phyloP scores from a whole-genome alignment of 2,888 invertebrate genomes.

The Melanostoma mellinum region DNA sequence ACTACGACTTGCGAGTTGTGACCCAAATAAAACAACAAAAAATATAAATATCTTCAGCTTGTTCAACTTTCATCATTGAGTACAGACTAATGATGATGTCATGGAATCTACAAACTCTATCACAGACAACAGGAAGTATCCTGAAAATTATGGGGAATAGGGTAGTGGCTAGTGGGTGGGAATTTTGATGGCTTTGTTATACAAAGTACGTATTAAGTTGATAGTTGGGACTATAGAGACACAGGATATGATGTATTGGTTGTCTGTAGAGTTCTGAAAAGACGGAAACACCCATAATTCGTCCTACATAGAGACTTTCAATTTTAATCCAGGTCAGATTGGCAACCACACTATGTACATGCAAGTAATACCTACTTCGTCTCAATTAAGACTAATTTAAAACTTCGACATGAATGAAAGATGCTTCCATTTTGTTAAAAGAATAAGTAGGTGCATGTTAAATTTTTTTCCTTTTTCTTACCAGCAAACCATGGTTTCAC shows the following conservation, averaged over 20 bases:
- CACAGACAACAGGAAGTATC: constrained; percentile 62
- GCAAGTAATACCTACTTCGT: background rate
- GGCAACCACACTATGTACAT: background rate
- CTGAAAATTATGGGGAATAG: background rate
- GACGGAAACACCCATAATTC: constrained; percentile 6
- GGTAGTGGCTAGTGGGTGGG: constrained; percentile 32
- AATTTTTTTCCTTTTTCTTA: constrained; percentile 49
- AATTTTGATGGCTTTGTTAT: constrained; percentile 37
- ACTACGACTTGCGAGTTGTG: constrained; percentile 28
- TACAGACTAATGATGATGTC: constrained; percentile 60
- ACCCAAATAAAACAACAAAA: constrained; percentile 43
- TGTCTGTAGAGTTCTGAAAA: constrained; percentile 25
- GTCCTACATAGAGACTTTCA: too few species aligned
- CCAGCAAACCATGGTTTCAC: constrained; percentile 64
- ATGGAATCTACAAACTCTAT: constrained; percentile 59
- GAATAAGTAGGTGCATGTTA: constrained; percentile 3
- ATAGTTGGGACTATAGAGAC: constrained; percentile 39
- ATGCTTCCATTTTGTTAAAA: constrained; percentile 42
- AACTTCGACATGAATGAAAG: constrained; percentile 22
- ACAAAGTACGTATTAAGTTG: constrained; percentile 3
- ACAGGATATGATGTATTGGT: constrained; percentile 17
- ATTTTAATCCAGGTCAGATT: background rate
- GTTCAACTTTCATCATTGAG: constrained; percentile 43
- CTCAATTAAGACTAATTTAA: constrained; percentile 2
- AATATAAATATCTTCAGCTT: background rate